Evolutionary conservation across 2,113 vertebrate genomes (phyloP), one percentile per base, ranked within the genome.

Genomic region (Podocnemis expansa): DNA sequence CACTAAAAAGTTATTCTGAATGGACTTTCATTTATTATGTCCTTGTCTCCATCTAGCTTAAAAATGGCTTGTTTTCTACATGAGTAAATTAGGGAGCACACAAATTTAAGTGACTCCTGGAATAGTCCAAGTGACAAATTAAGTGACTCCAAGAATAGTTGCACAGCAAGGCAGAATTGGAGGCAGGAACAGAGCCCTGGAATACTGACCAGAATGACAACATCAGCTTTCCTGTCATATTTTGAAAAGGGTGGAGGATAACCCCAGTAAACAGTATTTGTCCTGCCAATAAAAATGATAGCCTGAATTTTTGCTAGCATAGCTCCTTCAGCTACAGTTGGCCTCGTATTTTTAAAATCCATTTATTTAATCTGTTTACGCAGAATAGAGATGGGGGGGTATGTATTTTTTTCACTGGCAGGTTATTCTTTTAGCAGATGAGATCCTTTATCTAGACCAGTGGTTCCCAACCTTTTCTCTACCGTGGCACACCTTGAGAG

Each of bases 381-480:
- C 10, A 52, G 25, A 81, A 22, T 87, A 79, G 56, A 87, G 93
- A 84, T n/a, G n/a, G n/a, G 67, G 38, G 41, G 75, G 2, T 34
- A 38, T 80, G 19, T 81, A 2, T 29, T 56, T n/a, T n/a, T 51
- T 78, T 80, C 80, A 0, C 1, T 82, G 27, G 45, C 91, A 91
- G 73, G 5, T 0, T 55, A 24, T 79, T 78, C 45, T 83, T 92
- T 67, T 84, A 75, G n/a, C 24, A 58, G n/a, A 13, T 1, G 25
- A 13, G 11, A 27, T 76, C 2, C 6, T 86, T 51, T 67, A 25
- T 6, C 0, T 0, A 16, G 1, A 51, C 14, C n/a, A n/a, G n/a
- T n/a, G n/a, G n/a, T n/a, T n/a, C n/a, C n/a, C n/a, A n/a, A n/a
- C n/a, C n/a, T n/a, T n/a, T n/a, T n/a, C n/a, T n/a, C n/a, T n/a